These are phyloP conservation scores for Tapirus indicus DNA, from an alignment of 2,797 vertebrate genomes.

Conservation along the genomic window DNA sequence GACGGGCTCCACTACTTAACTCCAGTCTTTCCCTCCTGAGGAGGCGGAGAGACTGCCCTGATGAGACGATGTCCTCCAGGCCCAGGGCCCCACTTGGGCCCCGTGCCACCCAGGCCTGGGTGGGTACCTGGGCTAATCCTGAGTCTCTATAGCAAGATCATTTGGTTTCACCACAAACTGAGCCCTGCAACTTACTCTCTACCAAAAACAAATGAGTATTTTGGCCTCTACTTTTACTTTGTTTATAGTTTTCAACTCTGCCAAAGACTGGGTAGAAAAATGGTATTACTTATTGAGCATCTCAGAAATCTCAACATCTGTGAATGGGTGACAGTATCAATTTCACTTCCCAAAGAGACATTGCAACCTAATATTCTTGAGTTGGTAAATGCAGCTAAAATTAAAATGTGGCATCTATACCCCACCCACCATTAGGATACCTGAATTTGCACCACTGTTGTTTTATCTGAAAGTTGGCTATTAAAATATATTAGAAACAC, in stretches of 20 bases:
- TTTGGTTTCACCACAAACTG: neutral
- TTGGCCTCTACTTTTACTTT: neutral
- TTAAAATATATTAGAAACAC: neutral
- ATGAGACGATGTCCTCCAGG: neutral
- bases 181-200: neutral
- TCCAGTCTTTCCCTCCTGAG: neutral
- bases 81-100: neutral
- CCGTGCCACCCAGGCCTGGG: neutral
- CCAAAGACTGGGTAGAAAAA: neutral
- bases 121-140: neutral
- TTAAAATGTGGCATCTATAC: neutral
- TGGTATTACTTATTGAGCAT: no score
- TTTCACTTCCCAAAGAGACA: neutral
- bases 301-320: neutral
- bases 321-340: neutral
- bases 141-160: neutral
- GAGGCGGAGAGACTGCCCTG: no score
- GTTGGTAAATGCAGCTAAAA: neutral
- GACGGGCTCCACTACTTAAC: neutral
- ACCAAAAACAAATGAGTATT: neutral
- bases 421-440: neutral
- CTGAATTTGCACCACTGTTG: neutral
- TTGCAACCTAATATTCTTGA: neutral
- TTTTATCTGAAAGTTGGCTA: neutral
- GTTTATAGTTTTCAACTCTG: neutral